Conservation (phyloP, 2,797 vertebrate species). For the Acanthurus lineatus region DNA sequence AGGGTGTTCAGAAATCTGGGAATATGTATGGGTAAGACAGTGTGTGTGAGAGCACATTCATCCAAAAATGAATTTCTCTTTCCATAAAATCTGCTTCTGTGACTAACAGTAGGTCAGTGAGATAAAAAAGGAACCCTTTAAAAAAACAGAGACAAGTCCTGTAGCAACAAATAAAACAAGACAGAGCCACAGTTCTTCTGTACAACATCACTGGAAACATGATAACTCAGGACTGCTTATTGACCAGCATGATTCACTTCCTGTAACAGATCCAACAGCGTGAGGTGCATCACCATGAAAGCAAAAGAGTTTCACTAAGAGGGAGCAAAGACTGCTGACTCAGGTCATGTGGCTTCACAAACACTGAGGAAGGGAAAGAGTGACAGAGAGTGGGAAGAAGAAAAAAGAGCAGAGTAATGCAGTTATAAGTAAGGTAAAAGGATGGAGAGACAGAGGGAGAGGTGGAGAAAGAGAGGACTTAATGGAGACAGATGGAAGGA, state of each 20-base stretch:
- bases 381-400: conserved; percentile 25
- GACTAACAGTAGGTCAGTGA: background rate
- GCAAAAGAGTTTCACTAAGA: conserved; percentile 43
- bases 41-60: background rate
- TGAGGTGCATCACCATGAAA: conserved; percentile 37
- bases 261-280: conserved; percentile 67
- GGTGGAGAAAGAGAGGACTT: background rate
- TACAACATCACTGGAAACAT: conserved; percentile 54
- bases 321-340: conserved; percentile 68
- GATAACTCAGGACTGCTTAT: conserved; percentile 58
- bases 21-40: background rate
- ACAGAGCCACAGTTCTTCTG: conserved; percentile 11
- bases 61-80: background rate
- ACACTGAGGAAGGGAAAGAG: conserved; percentile 22
- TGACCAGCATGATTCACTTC: conserved; percentile 61
- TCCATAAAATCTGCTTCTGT: conserved; percentile 16
- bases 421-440: conserved; percentile 18
- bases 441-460: background rate
- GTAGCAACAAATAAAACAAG: conserved; percentile 37
- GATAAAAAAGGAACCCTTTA: background rate
- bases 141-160: conserved; percentile 2
- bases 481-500: conserved; percentile 4
- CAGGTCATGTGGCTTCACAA: conserved; percentile 54
- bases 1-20: conserved; percentile 11
- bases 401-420: conserved; percentile 14